phyloP scores from a whole-genome alignment of 92 coral and sea anemone genomes.

The Virgularia gustaviana region DNA sequence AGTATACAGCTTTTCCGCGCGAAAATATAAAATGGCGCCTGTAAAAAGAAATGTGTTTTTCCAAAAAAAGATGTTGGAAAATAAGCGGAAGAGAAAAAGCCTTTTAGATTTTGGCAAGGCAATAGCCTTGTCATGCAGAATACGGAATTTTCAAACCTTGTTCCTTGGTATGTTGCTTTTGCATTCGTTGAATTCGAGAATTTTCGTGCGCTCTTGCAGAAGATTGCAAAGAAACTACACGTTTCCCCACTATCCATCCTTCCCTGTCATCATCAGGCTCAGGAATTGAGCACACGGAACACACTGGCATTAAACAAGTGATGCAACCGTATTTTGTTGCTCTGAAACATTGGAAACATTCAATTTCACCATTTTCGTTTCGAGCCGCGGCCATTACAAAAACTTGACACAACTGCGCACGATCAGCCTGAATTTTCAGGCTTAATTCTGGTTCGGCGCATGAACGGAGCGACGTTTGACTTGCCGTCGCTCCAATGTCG shows the following conservation, averaged over 20 bases:
- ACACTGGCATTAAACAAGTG: not conserved
- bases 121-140: not conserved
- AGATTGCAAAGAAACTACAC: not conserved
- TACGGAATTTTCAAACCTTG: not conserved
- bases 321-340: not conserved
- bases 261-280: not conserved
- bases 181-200: not conserved
- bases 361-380: not conserved
- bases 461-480: too few species aligned
- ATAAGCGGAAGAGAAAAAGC: not conserved
- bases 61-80: not conserved
- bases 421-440: slow-evolving; percentile 1
- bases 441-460: too few species aligned
- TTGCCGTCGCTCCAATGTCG: too few species aligned
- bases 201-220: not conserved
- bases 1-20: not conserved
- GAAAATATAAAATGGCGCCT: not conserved
- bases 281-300: not conserved
- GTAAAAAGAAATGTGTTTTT: not conserved
- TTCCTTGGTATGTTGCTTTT: not conserved
- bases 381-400: not conserved
- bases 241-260: too few species aligned
- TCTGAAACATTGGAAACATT: not conserved
- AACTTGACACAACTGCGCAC: not conserved
- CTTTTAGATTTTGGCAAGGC: not conserved